Evolutionary conservation across 2,888 invertebrate genomes (phyloP), one percentile per base, ranked within the genome.

Genomic region (Drosophila lutescens): DNA sequence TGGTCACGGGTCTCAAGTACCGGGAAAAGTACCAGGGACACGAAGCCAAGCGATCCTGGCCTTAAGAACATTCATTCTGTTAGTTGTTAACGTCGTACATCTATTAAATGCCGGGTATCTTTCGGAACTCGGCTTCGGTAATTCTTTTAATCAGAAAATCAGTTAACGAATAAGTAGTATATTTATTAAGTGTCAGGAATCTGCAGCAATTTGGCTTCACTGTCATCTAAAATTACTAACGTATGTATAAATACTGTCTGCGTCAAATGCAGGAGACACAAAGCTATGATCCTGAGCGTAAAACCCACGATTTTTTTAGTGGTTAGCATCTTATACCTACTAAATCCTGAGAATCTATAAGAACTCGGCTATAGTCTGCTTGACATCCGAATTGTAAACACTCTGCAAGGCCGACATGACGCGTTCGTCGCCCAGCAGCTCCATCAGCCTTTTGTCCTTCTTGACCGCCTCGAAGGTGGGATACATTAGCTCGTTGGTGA

Each of bases 371-470:
- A 92, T 76, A 9, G 81, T 89, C 2, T 88, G 68, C 4, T 88
- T 74, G 3, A 92, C 67, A 55, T 80, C 89, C 0, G 91, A 94
- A 67, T 93, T 93, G 78, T 94, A 91, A 74, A 94, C 92, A 66
- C 95, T 95, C 88, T 97, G 96, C 56, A 97, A 92, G 1, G 97
- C 96, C 91, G 95, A 96, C 91, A 96, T 95, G 12, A 97, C 95
- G 1, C 95, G 95, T 0, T 95, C 95, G 90, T 97, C 96, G 70
- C 95, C 95, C 20, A 97, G 92, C n/a, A 97, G 91, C 13, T 94
- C 93, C 91, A 93, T 87, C 41, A 94, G 91, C 78, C 94, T 91
- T 67, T 92, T 90, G 62, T 93, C 91, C 2, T 78, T 69, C 36
- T 82, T 83, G 0, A 86, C 85, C 0, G 82, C 76, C 4, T 91